These are phyloP conservation scores for Rhynchomys soricoides DNA, from an alignment of 2,113 vertebrate species.

Conservation along the genomic window DNA sequence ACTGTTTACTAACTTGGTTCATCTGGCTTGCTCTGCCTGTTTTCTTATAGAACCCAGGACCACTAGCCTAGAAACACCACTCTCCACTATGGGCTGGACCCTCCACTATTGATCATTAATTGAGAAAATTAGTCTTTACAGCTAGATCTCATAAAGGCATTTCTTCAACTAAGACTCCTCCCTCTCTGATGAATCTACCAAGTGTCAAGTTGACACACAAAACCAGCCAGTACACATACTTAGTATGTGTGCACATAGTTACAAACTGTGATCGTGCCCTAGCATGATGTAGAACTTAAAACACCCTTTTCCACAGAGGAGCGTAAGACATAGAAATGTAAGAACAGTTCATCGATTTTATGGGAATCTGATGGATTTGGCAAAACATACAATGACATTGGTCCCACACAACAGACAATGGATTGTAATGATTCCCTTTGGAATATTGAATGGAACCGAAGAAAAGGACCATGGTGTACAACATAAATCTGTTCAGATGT, in stretches of 20 bases:
- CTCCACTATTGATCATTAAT: background rate
- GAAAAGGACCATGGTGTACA: background rate
- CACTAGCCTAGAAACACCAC: no score
- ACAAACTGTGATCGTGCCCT: background rate
- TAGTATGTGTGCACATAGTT: background rate
- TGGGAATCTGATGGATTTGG: background rate
- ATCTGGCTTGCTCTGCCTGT: no score
- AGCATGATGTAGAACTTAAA: background rate
- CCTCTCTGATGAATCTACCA: background rate
- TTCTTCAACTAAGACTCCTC: background rate
- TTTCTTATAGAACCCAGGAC: no score
- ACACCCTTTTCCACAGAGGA: background rate
- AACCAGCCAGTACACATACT: background rate
- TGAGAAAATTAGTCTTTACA: background rate
- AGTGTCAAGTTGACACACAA: background rate
- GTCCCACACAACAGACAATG: no score
- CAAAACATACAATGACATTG: background rate
- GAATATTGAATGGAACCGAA: background rate
- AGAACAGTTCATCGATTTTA: background rate
- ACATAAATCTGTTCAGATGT: background rate
- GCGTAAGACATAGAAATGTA: background rate
- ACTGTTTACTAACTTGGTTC: background rate
- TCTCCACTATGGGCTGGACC: no score
- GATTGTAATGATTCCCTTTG: background rate
- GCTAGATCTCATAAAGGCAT: background rate